Evolutionary conservation across 2,888 invertebrate genomes (phyloP), one percentile per base, ranked within the genome.

Genomic region (Julus scandinavius): DNA sequence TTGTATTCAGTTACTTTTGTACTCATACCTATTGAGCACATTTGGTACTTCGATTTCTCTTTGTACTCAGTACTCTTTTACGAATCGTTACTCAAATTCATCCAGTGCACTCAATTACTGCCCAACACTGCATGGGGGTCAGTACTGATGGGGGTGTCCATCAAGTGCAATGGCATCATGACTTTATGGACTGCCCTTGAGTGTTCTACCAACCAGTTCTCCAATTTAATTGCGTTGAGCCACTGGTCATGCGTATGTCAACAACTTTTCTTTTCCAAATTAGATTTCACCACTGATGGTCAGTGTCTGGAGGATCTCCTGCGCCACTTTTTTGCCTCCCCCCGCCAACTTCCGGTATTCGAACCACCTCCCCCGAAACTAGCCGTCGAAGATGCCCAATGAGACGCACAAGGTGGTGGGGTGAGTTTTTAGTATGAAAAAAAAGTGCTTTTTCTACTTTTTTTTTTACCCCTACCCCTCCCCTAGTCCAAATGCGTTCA

Each of bases 181-280:
- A 9, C 1, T 72, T 72, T 72, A 72, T 72, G 72, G 72, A 11
- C 7, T 9, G 72, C 29, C 72, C 72, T 20, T 72, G 72, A 20
- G 20, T 11, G 9, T 29, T 72, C 29, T 72, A 2, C 72, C 20
- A 6, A 72, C 72, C 72, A 72, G 72, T 72, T 72, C 72, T 72
- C 72, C 29, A 72, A 72, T 72, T 29, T 72, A 72, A 72, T 72
- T 29, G 72, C 72, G 29, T 72, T 72, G 29, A 72, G 20, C 72
- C 72, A 72, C 72, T 72, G 72, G 72, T 72, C 72, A 72, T 72
- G 72, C 72, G 72, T 72, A 72, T 29, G 72, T 72, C 72, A 72
- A 72, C 72, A 72, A 72, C 72, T 63, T 63, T 63, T 7, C 29
- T 4, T n/a, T 72, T 72, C 72, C 72, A 72, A 72, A 72, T 72